Evolutionary conservation across 30 jellyfish, hydroid and myxozoan genomes (phyloP).

Genomic region (Turritopsis dohrnii): DNA sequence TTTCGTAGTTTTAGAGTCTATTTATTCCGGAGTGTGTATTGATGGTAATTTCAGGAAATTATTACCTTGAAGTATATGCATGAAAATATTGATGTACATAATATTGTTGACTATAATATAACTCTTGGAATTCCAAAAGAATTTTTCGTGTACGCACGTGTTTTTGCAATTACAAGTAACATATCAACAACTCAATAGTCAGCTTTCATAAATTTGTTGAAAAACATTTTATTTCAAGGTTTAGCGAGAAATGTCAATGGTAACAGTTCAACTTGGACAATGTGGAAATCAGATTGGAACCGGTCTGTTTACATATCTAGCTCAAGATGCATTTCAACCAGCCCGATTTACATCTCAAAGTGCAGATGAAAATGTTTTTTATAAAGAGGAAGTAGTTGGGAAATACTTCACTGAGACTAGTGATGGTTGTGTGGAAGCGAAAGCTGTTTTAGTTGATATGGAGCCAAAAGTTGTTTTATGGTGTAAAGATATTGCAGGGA

Average conservation of each 20-base stretch:
- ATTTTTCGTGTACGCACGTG: neutral
- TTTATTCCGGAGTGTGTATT: too few relatives aligned
- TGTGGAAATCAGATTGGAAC: slow-evolving; percentile 93
- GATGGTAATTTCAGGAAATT: neutral
- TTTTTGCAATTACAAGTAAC: neutral
- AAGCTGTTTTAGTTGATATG: slow-evolving; percentile 74
- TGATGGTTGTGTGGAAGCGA: slow-evolving; percentile 36
- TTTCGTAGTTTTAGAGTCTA: too few relatives aligned
- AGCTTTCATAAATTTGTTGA: neutral
- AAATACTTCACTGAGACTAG: slow-evolving; percentile 48
- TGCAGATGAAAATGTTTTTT: slow-evolving; percentile 26
- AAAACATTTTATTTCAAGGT: neutral
- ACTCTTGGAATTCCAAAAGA: neutral
- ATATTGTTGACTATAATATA: neutral
- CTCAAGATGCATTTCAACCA: slow-evolving; percentile 51
- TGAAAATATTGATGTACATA: neutral
- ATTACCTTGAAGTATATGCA: neutral
- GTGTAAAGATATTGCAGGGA: slow-evolving; percentile 33
- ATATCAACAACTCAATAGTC: neutral
- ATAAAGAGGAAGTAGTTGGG: slow-evolving; percentile 41
- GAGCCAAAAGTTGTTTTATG: slow-evolving; percentile 73
- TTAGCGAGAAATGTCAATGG: slow-evolving; percentile 48
- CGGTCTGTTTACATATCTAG: slow-evolving; percentile 49
- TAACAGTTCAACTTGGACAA: slow-evolving; percentile 90
- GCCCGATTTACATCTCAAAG: slow-evolving; percentile 33